phyloP scores from a whole-genome alignment of 2,888 invertebrate species.

The Agrochola lota region DNA sequence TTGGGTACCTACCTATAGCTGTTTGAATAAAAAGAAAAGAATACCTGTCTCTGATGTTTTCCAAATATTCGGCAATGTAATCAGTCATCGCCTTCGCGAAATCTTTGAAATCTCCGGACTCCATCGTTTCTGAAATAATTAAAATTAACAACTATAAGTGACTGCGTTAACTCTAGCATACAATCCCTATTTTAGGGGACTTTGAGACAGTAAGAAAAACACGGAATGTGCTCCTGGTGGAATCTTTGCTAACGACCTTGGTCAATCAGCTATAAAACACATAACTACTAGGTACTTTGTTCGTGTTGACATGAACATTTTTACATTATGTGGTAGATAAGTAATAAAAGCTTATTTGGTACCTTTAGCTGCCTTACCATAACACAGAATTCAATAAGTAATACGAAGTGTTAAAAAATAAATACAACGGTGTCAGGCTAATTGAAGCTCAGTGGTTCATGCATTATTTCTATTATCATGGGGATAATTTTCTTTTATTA shows the following conservation, averaged over 20 bases:
- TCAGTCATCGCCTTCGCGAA: conserved; percentile 98
- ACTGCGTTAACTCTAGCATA: neutral
- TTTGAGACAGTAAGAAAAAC: neutral
- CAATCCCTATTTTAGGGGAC: neutral
- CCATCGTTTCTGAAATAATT: conserved; percentile 91
- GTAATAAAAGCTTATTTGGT: neutral
- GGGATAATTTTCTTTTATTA: neutral
- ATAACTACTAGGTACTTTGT: neutral
- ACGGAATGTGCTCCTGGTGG: too few relatives aligned
- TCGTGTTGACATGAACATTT: neutral
- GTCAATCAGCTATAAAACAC: neutral
- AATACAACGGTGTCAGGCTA: neutral
- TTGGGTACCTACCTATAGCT: neutral
- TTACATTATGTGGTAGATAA: neutral
- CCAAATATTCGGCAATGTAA: conserved; percentile 97
- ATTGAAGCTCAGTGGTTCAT: neutral
- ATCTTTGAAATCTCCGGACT: conserved; percentile 95
- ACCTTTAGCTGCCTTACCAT: neutral
- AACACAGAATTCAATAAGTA: neutral
- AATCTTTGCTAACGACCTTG: neutral
- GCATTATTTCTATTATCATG: neutral
- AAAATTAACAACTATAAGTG: neutral
- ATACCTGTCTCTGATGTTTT: conserved; percentile 97
- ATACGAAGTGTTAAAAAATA: neutral
- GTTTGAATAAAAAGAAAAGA: neutral